Evolutionary conservation across 1,140 invertebrate species (phyloP).

Genomic region (Ceratosolen solmsi): DNA sequence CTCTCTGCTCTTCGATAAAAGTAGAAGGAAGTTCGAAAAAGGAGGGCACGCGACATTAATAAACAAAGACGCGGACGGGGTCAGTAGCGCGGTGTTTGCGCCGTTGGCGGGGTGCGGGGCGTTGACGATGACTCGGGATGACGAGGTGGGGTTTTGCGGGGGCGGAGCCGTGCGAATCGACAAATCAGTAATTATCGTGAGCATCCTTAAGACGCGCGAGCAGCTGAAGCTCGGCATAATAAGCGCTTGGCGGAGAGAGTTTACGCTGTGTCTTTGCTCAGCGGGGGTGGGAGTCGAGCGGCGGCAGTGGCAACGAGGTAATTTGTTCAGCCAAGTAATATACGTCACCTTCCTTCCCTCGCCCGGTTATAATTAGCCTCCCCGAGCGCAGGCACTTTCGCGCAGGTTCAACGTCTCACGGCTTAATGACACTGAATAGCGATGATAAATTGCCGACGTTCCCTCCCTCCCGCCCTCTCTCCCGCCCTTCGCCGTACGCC

Average conservation of each 20-base stretch:
- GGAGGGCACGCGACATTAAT: too few relatives aligned
- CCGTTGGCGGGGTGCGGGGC: neutral
- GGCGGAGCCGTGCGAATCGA: neutral
- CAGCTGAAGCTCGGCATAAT: conserved; percentile 56
- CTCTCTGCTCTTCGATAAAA: neutral
- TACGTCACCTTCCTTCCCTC: conserved; percentile 56
- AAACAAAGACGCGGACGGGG: neutral
- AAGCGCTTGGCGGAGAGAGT: conserved; percentile 39
- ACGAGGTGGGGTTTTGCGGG: too few relatives aligned
- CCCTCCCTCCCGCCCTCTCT: neutral
- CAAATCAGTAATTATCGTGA: conserved; percentile 61
- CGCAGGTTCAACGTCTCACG: conserved; percentile 56
- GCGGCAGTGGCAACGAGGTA: conserved; percentile 58
- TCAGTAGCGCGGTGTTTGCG: neutral
- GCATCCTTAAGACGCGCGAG: conserved; percentile 51
- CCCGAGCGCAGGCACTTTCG: conserved; percentile 49
- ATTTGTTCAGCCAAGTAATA: conserved; percentile 64
- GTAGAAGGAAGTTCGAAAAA: too few relatives aligned
- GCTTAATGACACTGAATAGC: conserved; percentile 53
- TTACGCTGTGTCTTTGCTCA: conserved; percentile 11
- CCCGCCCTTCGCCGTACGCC: neutral
- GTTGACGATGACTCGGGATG: too few relatives aligned
- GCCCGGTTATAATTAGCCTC: conserved; percentile 62
- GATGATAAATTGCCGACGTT: conserved; percentile 48
- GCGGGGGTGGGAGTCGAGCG: conserved; percentile 51